phyloP scores from a whole-genome alignment of 2,888 invertebrate genomes.

The Habrosyne pyritoides region DNA sequence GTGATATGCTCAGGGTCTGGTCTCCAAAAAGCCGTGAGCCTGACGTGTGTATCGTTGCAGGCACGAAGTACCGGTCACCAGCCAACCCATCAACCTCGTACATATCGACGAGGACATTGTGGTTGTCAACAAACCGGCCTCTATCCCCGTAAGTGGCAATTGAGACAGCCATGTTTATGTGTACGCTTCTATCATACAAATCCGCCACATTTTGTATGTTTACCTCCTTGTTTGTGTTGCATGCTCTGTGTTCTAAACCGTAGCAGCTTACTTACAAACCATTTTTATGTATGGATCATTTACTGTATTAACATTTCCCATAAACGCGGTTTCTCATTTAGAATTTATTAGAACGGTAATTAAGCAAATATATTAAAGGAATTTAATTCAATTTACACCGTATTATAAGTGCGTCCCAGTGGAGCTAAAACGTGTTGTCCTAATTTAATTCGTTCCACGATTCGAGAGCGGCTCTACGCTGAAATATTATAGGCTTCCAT shows the following conservation, averaged over 20 bases:
- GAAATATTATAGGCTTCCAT: conserved; percentile 30
- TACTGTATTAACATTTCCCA: neutral
- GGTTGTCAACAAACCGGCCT: conserved; percentile 99
- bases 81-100: conserved; percentile 97
- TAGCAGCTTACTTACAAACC: neutral
- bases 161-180: conserved; percentile 89
- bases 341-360: neutral
- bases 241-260: conserved; percentile 30
- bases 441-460: conserved; percentile 30
- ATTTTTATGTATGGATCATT: neutral
- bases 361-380: neutral
- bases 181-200: conserved; percentile 88
- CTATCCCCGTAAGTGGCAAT: conserved; percentile 99
- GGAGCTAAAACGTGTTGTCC: conserved; percentile 19
- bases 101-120: conserved; percentile 99
- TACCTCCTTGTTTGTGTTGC: conserved; percentile 39
- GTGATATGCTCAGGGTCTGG: conserved; percentile 52
- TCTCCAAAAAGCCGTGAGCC: conserved; percentile 48
- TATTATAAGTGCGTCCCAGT: neutral
- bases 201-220: conserved; percentile 34
- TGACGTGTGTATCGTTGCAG: conserved; percentile 87
- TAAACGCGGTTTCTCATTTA: neutral
- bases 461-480: conserved; percentile 22
- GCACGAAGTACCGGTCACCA: conserved; percentile 99
- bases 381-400: neutral